Evolutionary conservation across 2,113 vertebrate species (phyloP).

Genomic region (Jacana jacana): DNA sequence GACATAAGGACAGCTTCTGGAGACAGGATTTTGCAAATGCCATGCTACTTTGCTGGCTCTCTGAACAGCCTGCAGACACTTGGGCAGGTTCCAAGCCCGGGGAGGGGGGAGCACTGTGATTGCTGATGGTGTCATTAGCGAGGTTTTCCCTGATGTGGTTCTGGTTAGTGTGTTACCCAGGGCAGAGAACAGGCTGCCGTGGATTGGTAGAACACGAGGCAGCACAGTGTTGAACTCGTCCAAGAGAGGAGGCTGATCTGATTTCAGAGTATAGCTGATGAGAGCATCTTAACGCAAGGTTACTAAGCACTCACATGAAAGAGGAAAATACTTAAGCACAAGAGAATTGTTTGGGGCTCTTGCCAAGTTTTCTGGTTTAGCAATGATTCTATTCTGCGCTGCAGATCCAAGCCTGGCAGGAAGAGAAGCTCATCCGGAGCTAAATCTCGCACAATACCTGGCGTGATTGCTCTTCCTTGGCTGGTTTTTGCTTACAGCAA

Average conservation of each 20-base stretch:
- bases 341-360: background rate
- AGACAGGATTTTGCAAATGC: background rate
- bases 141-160: background rate
- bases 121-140: background rate
- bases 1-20: background rate
- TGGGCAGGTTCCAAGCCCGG: background rate
- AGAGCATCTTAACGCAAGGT: background rate
- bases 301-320: background rate
- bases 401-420: background rate
- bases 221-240: background rate
- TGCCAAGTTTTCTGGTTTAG: background rate
- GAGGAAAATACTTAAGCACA: background rate
- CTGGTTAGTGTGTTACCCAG: background rate
- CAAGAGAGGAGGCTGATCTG: background rate
- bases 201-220: background rate
- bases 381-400: background rate
- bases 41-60: background rate
- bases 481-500: background rate
- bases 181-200: background rate
- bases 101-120: background rate
- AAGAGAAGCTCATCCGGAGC: background rate
- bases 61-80: background rate
- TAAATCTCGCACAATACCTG: background rate
- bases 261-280: background rate
- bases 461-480: background rate